Evolutionary conservation across 2,888 invertebrate genomes (phyloP).

Genomic region (Molanna angustata): DNA sequence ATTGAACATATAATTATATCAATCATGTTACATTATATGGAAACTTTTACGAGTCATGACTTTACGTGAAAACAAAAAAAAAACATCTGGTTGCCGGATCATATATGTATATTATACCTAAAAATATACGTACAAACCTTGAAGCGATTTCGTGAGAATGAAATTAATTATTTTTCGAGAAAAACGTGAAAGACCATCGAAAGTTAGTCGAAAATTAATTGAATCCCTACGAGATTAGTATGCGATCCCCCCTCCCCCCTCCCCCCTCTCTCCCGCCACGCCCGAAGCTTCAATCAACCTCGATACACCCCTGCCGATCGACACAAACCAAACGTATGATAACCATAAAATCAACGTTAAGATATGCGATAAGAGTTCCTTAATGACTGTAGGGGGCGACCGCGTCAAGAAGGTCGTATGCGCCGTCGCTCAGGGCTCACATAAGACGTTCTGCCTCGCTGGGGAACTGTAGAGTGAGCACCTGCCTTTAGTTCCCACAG

Average conservation of each 20-base stretch:
- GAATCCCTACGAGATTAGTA: no score
- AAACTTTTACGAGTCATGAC: no score
- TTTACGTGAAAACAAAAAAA: no score
- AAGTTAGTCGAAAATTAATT: no score
- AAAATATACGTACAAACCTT: no score
- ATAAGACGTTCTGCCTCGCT: conserved; percentile 8
- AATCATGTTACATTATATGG: no score
- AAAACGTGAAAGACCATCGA: no score
- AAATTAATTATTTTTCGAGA: no score
- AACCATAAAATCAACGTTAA: conserved; percentile 32
- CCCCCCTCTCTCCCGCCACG: background rate
- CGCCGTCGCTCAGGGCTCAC: background rate
- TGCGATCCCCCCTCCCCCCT: background rate
- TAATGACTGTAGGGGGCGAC: conserved; percentile 22
- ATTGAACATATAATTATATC: no score
- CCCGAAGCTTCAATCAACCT: conserved; percentile 4
- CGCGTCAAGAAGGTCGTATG: conserved; percentile 7
- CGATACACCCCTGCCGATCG: conserved; percentile 19
- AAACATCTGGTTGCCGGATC: no score
- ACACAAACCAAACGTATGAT: conserved; percentile 28
- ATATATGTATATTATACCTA: no score
- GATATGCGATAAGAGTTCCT: conserved; percentile 29
- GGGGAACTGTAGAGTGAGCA: conserved; percentile 15
- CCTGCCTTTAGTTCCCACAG: conserved; percentile 34
- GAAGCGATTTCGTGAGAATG: no score